Evolutionary conservation across 2,113 vertebrate genomes (phyloP), one percentile per base, ranked within the genome.

Genomic region (Myodes glareolus): DNA sequence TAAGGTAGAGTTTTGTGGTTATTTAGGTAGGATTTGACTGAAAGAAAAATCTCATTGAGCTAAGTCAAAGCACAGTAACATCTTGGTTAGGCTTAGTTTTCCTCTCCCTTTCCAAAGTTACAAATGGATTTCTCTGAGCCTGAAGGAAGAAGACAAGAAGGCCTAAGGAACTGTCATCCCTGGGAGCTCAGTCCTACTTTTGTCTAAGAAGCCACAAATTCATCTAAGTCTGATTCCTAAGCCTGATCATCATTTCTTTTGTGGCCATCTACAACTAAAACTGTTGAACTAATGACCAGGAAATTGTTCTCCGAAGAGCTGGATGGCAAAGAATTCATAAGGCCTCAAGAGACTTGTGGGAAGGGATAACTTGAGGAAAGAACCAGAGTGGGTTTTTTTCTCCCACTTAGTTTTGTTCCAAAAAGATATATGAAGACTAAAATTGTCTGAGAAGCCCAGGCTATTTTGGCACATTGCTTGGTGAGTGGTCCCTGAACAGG

Each of bases 1-100:
- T n/a, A n/a, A n/a, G 50, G 92, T 97, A 97, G 47, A 97, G 65
- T 95, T 97, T 73, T 96, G 29, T 94, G 94, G 96, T 94, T 97
- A 94, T 97, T 96, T 94, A 98, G 88, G 90, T 27, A 97, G 58
- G 31, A 73, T 93, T 97, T 94, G 92, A 55, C 81, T 52, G 92
- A 94, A 94, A 91, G 55, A 90, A 70, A 92, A 97, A 33, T 95
- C 33, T 88, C n/a, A 92, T 58, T 58, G 55, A 45, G 77, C 12
- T 94, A 93, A 94, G 90, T 94, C 58, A 93, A 95, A 95, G 72
- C 23, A 90, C 90, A 96, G 55, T 70, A 97, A 31, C 29, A 94
- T 50, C 96, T 96, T 27, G 91, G 84, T 45, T 58, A 73, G 94
- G 85, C 94, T 97, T 97, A 92, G 33, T 63, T 98, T 97, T 88